A percentile compares a stretch with the other conserved stretches of the same genome.
phyloP scores from a whole-genome alignment of 1,140 invertebrate genomes.

The Halictus rubicundus region DNA sequence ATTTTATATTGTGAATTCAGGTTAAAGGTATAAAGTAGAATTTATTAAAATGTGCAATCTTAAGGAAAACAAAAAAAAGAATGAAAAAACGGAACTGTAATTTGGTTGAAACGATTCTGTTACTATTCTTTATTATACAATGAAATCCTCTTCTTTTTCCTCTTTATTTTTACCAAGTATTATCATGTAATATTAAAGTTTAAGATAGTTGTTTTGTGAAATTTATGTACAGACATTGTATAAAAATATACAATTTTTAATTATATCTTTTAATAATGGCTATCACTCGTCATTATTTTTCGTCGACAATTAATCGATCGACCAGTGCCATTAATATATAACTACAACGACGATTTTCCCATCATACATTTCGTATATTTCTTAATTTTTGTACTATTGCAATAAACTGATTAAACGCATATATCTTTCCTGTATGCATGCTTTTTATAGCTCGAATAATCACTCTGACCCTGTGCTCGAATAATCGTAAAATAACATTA shows the following conservation, averaged over 20 bases:
- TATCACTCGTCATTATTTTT: conserved; percentile 34
- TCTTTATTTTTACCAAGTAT: background rate
- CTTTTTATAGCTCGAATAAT: background rate
- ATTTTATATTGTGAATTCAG: conserved; percentile 43
- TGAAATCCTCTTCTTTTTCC: background rate
- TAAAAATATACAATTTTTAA: conserved; percentile 34
- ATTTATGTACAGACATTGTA: conserved; percentile 50
- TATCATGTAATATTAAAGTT: conserved; percentile 17
- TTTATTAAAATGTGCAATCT: conserved; percentile 13
- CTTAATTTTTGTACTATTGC: conserved; percentile 13
- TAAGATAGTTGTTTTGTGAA: conserved; percentile 4
- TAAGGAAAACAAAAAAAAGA: background rate
- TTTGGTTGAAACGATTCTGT: conserved; percentile 8
- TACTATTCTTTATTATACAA: background rate
- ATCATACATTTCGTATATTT: background rate
- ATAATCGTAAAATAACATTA: background rate
- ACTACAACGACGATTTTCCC: background rate
- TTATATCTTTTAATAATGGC: conserved; percentile 4
- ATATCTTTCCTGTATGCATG: background rate
- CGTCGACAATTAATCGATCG: background rate
- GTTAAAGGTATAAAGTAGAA: conserved; percentile 26
- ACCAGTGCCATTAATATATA: too few species aligned
- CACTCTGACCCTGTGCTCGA: too few species aligned
- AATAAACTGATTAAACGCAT: conserved; percentile 19
- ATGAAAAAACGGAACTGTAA: background rate